phyloP scores from a whole-genome alignment of 2,113 vertebrate species.

The Nannospalax galili region DNA sequence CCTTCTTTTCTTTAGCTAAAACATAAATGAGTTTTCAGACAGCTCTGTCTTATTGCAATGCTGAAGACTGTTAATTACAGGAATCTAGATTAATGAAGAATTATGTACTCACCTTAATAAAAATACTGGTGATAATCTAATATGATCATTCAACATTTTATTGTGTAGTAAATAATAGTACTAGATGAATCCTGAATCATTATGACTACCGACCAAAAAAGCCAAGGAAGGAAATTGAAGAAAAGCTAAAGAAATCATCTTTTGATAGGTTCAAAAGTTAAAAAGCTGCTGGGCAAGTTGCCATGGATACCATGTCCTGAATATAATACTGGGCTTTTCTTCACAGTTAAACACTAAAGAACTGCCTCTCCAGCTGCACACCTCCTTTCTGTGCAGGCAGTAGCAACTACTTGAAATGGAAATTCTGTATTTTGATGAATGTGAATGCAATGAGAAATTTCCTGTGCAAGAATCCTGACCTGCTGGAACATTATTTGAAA shows the following conservation, averaged over 20 bases:
- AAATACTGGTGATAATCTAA: conserved; percentile 33
- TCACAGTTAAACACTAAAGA: conserved; percentile 69
- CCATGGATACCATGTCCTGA: conserved; percentile 72
- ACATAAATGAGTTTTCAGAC: background rate
- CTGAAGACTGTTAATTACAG: conserved; percentile 45
- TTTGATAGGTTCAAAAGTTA: conserved; percentile 74
- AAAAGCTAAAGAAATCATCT: conserved; percentile 71
- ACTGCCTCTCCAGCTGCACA: conserved; percentile 44
- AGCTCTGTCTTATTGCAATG: background rate
- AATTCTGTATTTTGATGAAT: conserved; percentile 70
- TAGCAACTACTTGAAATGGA: conserved; percentile 66
- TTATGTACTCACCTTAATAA: conserved; percentile 39
- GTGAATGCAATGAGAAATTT: conserved; percentile 50
- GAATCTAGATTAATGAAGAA: conserved; percentile 54
- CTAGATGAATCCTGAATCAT: conserved; percentile 26
- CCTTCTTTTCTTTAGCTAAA: background rate
- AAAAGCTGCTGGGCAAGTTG: conserved; percentile 72
- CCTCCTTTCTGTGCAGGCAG: conserved; percentile 47
- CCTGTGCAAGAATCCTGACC: conserved; percentile 58
- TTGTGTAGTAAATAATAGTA: conserved; percentile 40
- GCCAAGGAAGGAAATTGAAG: conserved; percentile 44
- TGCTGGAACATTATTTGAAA: conserved; percentile 43
- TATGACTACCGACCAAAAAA: conserved; percentile 22
- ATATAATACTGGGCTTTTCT: conserved; percentile 66
- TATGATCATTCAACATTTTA: conserved; percentile 24